phyloP scores from a whole-genome alignment of 2,888 invertebrate species.

The Ellobium chinense region DNA sequence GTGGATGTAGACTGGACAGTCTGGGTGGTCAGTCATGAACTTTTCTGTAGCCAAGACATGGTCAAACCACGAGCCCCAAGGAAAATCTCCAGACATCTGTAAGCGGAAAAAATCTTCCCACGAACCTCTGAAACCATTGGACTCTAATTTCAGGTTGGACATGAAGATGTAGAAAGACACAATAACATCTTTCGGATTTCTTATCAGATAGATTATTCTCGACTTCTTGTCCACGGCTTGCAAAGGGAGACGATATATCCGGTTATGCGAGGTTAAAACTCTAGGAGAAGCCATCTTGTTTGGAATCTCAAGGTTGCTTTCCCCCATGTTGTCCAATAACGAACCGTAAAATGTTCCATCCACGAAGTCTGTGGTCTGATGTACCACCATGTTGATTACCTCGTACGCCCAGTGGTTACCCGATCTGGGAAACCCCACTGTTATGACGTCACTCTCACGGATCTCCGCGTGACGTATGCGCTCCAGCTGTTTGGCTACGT shows the following conservation, averaged over 20 bases:
- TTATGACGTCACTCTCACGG: neutral
- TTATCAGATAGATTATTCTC: neutral
- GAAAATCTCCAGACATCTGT: neutral
- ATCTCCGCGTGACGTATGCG: neutral
- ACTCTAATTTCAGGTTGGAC: neutral
- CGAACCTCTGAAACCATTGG: neutral
- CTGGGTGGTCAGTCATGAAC: neutral
- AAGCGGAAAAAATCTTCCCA: neutral
- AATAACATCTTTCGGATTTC: neutral
- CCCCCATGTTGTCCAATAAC: neutral
- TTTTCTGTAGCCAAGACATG: neutral
- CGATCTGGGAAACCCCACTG: neutral
- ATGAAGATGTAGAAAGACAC: neutral
- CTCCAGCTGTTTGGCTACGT: neutral
- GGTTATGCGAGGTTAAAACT: neutral
- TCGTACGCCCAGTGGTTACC: neutral
- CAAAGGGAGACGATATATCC: neutral
- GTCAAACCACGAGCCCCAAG: neutral
- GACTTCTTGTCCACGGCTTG: neutral
- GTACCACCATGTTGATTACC: neutral
- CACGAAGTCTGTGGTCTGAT: neutral
- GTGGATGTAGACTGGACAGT: neutral
- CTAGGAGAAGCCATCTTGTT: neutral
- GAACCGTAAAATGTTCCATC: neutral
- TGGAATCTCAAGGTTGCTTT: neutral